Evolutionary conservation across 1,140 invertebrate species (phyloP).

Genomic region (Drosophila setifemur): DNA sequence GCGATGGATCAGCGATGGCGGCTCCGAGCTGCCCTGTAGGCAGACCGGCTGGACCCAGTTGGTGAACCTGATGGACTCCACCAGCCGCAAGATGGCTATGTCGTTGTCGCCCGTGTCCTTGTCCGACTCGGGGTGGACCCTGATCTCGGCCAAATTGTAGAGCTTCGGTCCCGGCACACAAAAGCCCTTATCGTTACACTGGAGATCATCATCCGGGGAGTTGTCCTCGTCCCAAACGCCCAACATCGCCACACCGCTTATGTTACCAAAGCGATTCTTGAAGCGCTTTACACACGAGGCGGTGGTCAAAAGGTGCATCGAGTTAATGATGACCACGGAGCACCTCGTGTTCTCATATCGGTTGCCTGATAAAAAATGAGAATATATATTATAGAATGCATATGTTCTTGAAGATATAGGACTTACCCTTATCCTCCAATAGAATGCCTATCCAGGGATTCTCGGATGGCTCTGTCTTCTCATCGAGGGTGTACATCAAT

Average conservation of each 20-base stretch:
- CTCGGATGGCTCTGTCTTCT: constrained; percentile 41
- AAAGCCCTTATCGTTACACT: constrained; percentile 53
- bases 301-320: constrained; percentile 43
- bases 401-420: background rate
- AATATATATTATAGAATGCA: background rate
- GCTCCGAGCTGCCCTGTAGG: constrained; percentile 22
- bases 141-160: constrained; percentile 25
- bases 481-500: constrained; percentile 12
- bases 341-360: constrained; percentile 12
- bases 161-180: constrained; percentile 47
- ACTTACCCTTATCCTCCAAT: constrained; percentile 15
- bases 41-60: constrained; percentile 50
- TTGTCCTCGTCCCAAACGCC: constrained; percentile 43
- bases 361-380: background rate
- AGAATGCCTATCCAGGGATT: constrained; percentile 55
- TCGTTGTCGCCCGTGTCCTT: constrained; percentile 51
- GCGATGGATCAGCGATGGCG: constrained; percentile 34
- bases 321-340: constrained; percentile 44
- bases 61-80: constrained; percentile 22
- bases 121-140: constrained; percentile 45
- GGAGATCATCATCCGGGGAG: constrained; percentile 5
- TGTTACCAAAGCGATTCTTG: constrained; percentile 1
- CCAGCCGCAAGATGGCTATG: constrained; percentile 43
- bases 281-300: constrained; percentile 41
- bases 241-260: constrained; percentile 24